Evolutionary conservation across 1,140 invertebrate genomes (phyloP), one percentile per base, ranked within the genome.

Genomic region (Cheumatopsyche charites): DNA sequence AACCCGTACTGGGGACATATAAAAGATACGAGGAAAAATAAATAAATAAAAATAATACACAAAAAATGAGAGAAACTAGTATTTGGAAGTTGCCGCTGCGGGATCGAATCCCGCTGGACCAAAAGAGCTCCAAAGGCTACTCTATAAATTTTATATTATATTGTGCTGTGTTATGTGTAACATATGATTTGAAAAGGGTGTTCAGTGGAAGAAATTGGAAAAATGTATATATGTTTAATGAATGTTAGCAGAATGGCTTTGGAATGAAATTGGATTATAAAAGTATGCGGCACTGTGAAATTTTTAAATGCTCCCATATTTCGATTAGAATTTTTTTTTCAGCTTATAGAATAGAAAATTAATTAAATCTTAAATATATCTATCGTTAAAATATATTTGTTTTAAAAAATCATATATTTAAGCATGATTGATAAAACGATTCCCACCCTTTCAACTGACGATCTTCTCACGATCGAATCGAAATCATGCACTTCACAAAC

Each of bases 81-180:
- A 68, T 68, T 68, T 36, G 66, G 66, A 67, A 55, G 66, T 68
- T 41, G 45, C 43, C 43, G 65, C 42, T 7, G 11, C 17, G 65
- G 65, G 43, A 45, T 43, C 36, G 26, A 68, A 49, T 47, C 41
- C 66, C 66, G n/a, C 66, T 68, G 66, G 66, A 68, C 66, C 66
- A 67, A 67, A 43, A 21, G 52, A 21, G 7, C 15, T 21, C 19
- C 13, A 13, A 12, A 3, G 23, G 17, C 52, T 58, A 58, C 52
- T 26, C 17, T 58, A 21, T 58, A 58, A 21, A 36, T 36, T 36
- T 36, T 36, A 36, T 36, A 36, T 36, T 36, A 36, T 36, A 36
- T 36, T 36, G 29, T n/a, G n/a, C n/a, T n/a, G n/a, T 36, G 29
- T 36, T 36, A 36, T 36, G 29, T 36, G 29, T 36, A 36, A 36